These are phyloP conservation scores for Ascaphus truei DNA, from an alignment of 2,113 vertebrate species.

Conservation along the genomic window DNA sequence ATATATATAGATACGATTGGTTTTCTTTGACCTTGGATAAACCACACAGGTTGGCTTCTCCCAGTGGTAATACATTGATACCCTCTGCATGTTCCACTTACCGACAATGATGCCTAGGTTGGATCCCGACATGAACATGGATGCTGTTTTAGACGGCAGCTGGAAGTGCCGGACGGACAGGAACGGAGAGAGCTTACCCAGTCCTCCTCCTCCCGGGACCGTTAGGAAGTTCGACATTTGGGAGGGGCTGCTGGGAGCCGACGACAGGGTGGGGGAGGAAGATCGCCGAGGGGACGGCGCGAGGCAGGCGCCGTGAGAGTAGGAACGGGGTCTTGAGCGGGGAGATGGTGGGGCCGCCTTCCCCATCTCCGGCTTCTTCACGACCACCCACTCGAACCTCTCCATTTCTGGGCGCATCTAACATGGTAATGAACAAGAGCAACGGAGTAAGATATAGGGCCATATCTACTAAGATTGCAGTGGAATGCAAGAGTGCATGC, in stretches of 20 bases:
- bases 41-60: no score
- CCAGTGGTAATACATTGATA: no score
- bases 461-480: background rate
- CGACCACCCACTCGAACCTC: conserved; percentile 70
- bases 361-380: conserved; percentile 63
- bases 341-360: conserved; percentile 46
- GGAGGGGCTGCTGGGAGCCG: conserved; percentile 30
- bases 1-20: no score
- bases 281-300: conserved; percentile 15
- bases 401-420: conserved; percentile 75
- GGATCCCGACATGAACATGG: conserved; percentile 72
- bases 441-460: background rate
- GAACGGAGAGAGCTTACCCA: conserved; percentile 48
- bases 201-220: conserved; percentile 39
- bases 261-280: background rate
- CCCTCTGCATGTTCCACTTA: no score
- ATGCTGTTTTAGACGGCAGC: conserved; percentile 58
- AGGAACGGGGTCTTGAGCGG: conserved; percentile 32
- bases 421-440: conserved; percentile 20
- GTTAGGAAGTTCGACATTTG: conserved; percentile 54
- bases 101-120: conserved; percentile 66
- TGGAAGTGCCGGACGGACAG: conserved; percentile 63
- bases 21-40: no score
- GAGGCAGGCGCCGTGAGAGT: conserved; percentile 31
- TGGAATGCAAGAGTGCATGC: no score